Evolutionary conservation across 2,888 invertebrate species (phyloP), one percentile per base, ranked within the genome.

Genomic region (Melolontha melolontha): DNA sequence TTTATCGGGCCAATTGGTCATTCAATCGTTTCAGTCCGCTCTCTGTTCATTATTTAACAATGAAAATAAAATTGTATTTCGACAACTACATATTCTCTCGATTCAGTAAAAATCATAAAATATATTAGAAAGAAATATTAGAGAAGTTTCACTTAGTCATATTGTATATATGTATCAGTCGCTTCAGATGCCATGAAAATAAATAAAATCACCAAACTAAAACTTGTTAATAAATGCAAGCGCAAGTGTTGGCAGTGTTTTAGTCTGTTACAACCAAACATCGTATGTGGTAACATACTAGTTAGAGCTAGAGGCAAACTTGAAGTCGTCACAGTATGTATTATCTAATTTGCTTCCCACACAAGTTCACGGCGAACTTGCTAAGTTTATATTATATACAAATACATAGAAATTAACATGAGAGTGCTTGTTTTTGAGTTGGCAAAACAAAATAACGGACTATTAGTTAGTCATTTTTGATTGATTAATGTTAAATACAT

Each of bases 261-360:
- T 44, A 57, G 57, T 1, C 42, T 29, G 57, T 44, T 57, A 42
- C 42, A 57, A 57, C 57, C 57, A 27, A 44, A 44, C 57, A 44
- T 27, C 22, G 57, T 57, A 57, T 57, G 57, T 57, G 57, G 57
- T 57, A 44, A 57, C 57, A 27, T 44, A 42, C 22, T 27, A 42
- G 44, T 42, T 57, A 57, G 27, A 27, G 44, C 57, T 57, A 42
- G 57, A 11, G 57, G 57, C 57, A 64, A 64, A 64, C 52, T 64
- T 64, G 57, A 47, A 49, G 44, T 39, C 66, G 66, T 55, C 66
- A 66, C 66, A 66, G 55, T 49, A 54, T 66, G 54, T 66, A 66
- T 66, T 66, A 66, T 66, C 66, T 66, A 66, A 66, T 66, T 66
- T 66, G 66, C 66, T 66, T 66, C 44, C 29, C 57, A 29, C 42